Evolutionary conservation across 2,797 vertebrate genomes (phyloP).

Genomic region (Miichthys miiuy): DNA sequence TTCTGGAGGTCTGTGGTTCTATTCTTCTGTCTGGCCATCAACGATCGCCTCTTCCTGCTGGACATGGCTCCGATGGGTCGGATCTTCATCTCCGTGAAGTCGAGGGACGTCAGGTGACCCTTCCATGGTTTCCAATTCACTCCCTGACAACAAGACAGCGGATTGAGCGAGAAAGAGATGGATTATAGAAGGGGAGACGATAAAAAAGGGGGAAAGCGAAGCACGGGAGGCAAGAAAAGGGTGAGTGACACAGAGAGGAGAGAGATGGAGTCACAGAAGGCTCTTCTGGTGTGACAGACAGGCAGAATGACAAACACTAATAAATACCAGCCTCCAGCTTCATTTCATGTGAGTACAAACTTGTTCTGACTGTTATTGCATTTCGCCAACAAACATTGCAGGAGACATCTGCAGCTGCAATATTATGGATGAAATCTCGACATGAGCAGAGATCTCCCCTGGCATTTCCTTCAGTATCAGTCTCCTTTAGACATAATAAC

Average conservation of each 20-base stretch:
- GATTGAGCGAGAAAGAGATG: constrained; percentile 20
- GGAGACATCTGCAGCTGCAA: constrained; percentile 57
- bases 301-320: constrained; percentile 67
- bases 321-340: constrained; percentile 65
- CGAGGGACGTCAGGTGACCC: constrained; percentile 91
- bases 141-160: constrained; percentile 76
- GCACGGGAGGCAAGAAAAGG: background rate
- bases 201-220: constrained; percentile 6
- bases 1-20: constrained; percentile 57
- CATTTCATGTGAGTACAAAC: constrained; percentile 70
- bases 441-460: constrained; percentile 59
- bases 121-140: constrained; percentile 96
- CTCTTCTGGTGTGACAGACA: constrained; percentile 38
- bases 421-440: constrained; percentile 67
- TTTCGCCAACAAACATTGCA: constrained; percentile 57
- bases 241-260: constrained; percentile 3
- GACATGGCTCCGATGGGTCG: constrained; percentile 76
- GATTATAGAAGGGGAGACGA: background rate
- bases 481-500: constrained; percentile 74
- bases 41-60: constrained; percentile 83
- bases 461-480: constrained; percentile 62
- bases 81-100: constrained; percentile 92
- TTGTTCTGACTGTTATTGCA: constrained; percentile 72
- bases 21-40: constrained; percentile 70
- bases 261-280: constrained; percentile 20